Percentiles rank a stretch among this genome's conserved stretches.
These are phyloP conservation scores for Dicerorhinus sumatrensis DNA, from an alignment of 2,113 vertebrate genomes.

Conservation along the genomic window DNA sequence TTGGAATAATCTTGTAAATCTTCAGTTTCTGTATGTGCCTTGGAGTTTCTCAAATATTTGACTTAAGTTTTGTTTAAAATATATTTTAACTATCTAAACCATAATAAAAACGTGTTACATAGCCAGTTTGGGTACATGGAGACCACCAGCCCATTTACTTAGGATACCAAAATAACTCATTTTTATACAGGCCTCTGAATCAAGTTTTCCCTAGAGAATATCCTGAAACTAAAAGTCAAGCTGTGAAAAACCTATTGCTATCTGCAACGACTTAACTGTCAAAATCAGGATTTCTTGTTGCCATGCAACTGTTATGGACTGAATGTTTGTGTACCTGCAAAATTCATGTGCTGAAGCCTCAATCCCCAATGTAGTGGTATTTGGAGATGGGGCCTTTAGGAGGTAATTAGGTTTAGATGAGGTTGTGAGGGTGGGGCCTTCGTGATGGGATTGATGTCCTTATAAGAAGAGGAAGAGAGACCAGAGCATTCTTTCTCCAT, in stretches of 20 bases:
- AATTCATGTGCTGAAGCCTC: background rate
- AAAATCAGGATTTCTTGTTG: conserved; percentile 25
- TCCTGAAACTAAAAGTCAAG: conserved; percentile 9
- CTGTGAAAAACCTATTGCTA: background rate
- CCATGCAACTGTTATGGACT: background rate
- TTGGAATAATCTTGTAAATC: background rate
- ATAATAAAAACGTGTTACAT: background rate
- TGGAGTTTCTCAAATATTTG: background rate
- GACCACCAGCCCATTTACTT: background rate
- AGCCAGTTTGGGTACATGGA: background rate
- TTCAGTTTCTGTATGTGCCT: background rate
- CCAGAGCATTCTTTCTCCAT: background rate
- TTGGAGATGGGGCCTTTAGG: background rate
- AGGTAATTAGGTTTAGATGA: background rate
- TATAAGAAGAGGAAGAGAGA: background rate
- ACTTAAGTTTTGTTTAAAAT: conserved; percentile 12
- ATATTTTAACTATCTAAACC: background rate
- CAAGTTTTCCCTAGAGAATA: conserved; percentile 38
- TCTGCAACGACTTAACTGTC: background rate
- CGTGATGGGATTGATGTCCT: background rate
- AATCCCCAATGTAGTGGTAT: background rate
- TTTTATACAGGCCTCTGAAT: background rate
- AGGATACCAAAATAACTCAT: conserved; percentile 5
- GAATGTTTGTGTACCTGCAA: background rate
- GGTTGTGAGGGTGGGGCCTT: background rate